A percentile compares a stretch with the other conserved stretches of the same genome.
These are phyloP conservation scores for Ramphastos sulfuratus DNA, from an alignment of 2,113 vertebrate genomes.

Conservation along the genomic window DNA sequence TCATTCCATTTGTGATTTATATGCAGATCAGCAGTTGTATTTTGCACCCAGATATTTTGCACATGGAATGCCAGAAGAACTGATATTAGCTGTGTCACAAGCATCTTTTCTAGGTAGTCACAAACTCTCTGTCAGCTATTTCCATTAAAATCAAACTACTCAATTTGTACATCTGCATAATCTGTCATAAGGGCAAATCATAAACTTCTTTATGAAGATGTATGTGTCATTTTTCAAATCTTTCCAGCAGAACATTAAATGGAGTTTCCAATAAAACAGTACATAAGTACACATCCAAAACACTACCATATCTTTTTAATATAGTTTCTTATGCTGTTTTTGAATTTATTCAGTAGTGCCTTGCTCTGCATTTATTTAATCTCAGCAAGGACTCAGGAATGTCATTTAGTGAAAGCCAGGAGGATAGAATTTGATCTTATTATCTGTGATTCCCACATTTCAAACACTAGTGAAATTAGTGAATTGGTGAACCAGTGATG, in stretches of 20 bases:
- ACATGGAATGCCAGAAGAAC: neutral
- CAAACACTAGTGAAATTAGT: neutral
- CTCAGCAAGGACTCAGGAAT: neutral
- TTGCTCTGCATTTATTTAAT: neutral
- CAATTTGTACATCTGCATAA: neutral
- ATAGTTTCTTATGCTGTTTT: neutral
- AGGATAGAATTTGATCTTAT: neutral
- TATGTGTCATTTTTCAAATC: neutral
- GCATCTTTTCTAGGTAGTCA: neutral
- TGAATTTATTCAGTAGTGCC: neutral
- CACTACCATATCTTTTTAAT: neutral
- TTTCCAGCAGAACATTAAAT: neutral
- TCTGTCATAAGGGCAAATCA: neutral
- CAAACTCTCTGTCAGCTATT: neutral
- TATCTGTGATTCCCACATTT: neutral
- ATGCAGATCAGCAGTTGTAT: neutral
- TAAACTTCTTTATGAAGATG: neutral
- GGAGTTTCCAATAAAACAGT: neutral
- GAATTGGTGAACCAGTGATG: neutral
- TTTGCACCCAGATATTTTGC: neutral
- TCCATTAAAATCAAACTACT: neutral
- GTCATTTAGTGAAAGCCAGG: neutral
- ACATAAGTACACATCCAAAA: neutral
- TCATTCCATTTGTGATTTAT: neutral
- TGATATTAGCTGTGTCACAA: neutral